Base-by-base conservation (phyloP, 2,113 vertebrate species). In the Crotalus tigris region DNA sequence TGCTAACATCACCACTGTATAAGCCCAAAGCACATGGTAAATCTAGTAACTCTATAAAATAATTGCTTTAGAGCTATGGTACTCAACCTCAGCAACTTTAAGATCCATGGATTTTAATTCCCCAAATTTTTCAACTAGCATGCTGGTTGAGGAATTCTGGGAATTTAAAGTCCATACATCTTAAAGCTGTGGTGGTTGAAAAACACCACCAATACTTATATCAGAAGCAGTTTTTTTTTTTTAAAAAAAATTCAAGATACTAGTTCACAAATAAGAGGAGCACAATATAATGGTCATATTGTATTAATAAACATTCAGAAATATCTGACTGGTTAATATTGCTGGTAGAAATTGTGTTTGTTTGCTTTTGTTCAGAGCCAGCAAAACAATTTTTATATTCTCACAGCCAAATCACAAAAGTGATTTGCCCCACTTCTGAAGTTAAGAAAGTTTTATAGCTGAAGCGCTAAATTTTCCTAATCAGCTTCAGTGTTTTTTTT, bases 1-100 rank as follows among this genome's bases (percentile, higher is more conserved):
- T 99, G 98, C 96, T 99, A 97, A 99, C 99, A 8, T 98, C 99
- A 55, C 99, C 98, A 23, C 98, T 99, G 92, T 98, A 98, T 96
- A 98, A 98, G 95, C 96, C 97, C 75, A 98, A 98, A 94, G 97
- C 98, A n/a, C 98, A 99, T 0, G 99, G 99, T 99, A 97, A 98
- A 98, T n/a, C 69, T 57, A 44, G 3, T 93, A 85, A 51, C 91
- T 4, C 3, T 93, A 44, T 58, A 58, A 91, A 91, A 51, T 87
- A 69, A 13, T 9, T 53, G 55, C 54, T 57, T 57, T 81, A 21
- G 33, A 44, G 23, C 33, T 44, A 3, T 44, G 7, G 33, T 44
- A 7, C 33, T 44, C 15, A 81, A 39, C 33, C 15, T 81, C 6
- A 15, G 33, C 69, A 81, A 81, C 69, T 81, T 39, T 81, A 81